A percentile compares a stretch with the other conserved stretches of the same genome.
Conservation (phyloP, 2,797 vertebrate species). For the Takifugu ocellatus region DNA sequence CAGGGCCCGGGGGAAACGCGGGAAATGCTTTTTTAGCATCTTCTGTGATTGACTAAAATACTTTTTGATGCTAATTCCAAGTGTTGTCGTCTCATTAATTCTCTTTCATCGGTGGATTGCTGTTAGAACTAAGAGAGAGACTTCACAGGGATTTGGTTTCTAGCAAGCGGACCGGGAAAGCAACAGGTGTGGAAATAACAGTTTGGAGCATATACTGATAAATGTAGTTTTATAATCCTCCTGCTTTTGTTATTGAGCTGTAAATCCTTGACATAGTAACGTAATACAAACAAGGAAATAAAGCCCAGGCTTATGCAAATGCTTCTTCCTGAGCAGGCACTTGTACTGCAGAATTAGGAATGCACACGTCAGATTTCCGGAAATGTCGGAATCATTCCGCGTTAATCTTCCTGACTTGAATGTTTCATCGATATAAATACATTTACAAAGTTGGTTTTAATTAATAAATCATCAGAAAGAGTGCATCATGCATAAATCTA, state of each 20-base stretch:
- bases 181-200: slow-evolving; percentile 23
- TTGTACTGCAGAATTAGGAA: too few relatives aligned
- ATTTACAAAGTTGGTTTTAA: too few relatives aligned
- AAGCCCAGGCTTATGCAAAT: too few relatives aligned
- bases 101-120: slow-evolving; percentile 42
- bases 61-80: slow-evolving; percentile 58
- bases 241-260: slow-evolving; percentile 24
- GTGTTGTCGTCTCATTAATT: slow-evolving; percentile 61
- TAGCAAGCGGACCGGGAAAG: slow-evolving; percentile 38
- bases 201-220: slow-evolving; percentile 6
- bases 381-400: too few relatives aligned
- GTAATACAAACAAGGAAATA: background rate
- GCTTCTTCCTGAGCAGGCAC: too few relatives aligned
- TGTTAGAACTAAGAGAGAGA: slow-evolving; percentile 38
- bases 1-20: slow-evolving; percentile 11
- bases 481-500: too few relatives aligned
- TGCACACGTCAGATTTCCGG: too few relatives aligned
- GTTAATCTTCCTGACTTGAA: too few relatives aligned
- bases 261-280: slow-evolving; percentile 1
- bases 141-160: slow-evolving; percentile 38
- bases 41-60: slow-evolving; percentile 53
- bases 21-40: slow-evolving; percentile 20
- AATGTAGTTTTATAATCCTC: slow-evolving; percentile 17
- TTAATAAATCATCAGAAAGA: too few relatives aligned
- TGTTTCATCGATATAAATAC: too few relatives aligned